Conservation (phyloP, 1,140 invertebrate species). For the Mycetomoellerius zeteki region DNA sequence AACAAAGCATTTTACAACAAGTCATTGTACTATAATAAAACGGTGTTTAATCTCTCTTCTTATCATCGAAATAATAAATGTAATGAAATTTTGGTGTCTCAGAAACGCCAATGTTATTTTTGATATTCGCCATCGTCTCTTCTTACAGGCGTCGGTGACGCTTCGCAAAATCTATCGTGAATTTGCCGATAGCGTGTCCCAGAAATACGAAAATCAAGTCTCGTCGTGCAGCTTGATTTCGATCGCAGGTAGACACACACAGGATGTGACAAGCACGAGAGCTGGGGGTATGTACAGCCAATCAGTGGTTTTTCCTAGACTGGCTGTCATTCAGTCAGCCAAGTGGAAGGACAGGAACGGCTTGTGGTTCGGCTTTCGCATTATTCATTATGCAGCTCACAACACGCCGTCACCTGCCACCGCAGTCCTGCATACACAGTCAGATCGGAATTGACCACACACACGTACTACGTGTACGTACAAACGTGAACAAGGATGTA, state of each 20-base stretch:
- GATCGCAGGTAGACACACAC: conserved; percentile 77
- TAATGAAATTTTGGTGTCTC: conserved; percentile 33
- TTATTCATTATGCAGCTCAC: conserved; percentile 86
- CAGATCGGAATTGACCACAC: conserved; percentile 73
- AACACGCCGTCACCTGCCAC: conserved; percentile 85
- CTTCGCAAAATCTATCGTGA: conserved; percentile 32
- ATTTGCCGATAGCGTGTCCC: conserved; percentile 59
- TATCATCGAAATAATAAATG: conserved; percentile 36
- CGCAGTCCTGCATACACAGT: conserved; percentile 77
- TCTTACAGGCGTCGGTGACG: conserved; percentile 7
- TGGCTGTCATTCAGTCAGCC: conserved; percentile 85
- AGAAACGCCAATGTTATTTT: conserved; percentile 39
- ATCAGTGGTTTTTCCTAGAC: conserved; percentile 84
- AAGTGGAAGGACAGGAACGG: conserved; percentile 83
- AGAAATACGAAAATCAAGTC: conserved; percentile 73
- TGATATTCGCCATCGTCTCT: conserved; percentile 32
- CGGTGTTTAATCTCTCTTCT: neutral
- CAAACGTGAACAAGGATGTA: conserved; percentile 15
- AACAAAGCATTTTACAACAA: conserved; percentile 18
- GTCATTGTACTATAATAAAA: conserved; percentile 39
- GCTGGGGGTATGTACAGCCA: conserved; percentile 78
- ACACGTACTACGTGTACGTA: conserved; percentile 47
- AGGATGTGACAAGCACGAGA: conserved; percentile 77
- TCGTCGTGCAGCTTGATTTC: conserved; percentile 74
- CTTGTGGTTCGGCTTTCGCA: conserved; percentile 84